Percentiles rank a stretch among this genome's conserved stretches.
phyloP scores from a whole-genome alignment of 1,140 invertebrate genomes.

The Limonius californicus region DNA sequence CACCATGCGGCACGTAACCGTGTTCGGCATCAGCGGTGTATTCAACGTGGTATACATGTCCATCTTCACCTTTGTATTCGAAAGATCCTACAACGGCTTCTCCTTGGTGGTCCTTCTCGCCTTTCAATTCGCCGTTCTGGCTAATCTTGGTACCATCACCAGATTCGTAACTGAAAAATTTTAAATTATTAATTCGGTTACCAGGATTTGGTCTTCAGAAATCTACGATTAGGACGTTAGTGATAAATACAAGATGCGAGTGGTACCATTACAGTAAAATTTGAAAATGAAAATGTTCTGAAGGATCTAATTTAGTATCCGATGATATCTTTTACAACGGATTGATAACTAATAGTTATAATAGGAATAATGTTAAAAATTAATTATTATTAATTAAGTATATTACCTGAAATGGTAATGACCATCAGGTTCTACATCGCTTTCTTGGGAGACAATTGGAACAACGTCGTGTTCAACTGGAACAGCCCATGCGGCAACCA shows the following conservation, averaged over 20 bases:
- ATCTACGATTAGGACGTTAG: no score
- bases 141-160: conserved; percentile 66
- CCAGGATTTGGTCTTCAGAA: no score
- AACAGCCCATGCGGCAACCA: background rate
- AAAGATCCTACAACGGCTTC: conserved; percentile 59
- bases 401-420: conserved; percentile 41
- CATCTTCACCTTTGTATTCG: conserved; percentile 57
- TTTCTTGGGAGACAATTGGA: conserved; percentile 40
- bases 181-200: no score
- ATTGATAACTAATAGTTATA: no score
- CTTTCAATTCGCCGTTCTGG: conserved; percentile 53
- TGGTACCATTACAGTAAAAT: no score
- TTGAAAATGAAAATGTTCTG: no score
- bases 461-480: conserved; percentile 1
- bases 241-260: no score
- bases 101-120: conserved; percentile 49
- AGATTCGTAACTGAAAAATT: conserved; percentile 61
- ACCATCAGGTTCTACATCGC: conserved; percentile 45
- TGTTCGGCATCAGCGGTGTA: conserved; percentile 35
- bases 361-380: no score
- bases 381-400: no score
- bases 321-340: no score
- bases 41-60: conserved; percentile 51
- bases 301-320: no score
- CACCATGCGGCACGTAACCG: conserved; percentile 39